Conservation (phyloP, 2,113 vertebrate genomes). For the Acrocephalus arundinaceus region DNA sequence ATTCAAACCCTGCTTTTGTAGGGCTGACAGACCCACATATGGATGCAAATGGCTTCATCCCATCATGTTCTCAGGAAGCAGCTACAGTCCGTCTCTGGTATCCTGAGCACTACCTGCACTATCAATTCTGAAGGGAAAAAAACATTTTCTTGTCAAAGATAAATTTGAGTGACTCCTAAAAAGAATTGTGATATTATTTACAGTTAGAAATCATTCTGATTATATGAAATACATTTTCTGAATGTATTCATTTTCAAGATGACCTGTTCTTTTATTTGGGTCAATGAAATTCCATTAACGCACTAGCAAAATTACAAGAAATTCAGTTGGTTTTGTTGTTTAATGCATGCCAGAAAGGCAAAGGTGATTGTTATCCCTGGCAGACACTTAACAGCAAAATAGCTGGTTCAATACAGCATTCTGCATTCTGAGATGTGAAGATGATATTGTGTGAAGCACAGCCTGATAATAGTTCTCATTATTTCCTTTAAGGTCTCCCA, state of each 20-base stretch:
- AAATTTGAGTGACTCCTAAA: not conserved
- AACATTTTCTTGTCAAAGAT: not conserved
- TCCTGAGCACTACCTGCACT: not conserved
- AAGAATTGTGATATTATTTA: not conserved
- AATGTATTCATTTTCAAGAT: not conserved
- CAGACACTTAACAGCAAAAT: not conserved
- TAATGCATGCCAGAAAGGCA: not conserved
- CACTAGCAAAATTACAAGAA: not conserved
- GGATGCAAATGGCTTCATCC: not conserved
- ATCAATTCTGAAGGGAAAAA: not conserved
- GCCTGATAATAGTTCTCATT: not conserved
- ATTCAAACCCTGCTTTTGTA: not conserved
- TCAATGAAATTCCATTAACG: not conserved
- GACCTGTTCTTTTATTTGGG: not conserved
- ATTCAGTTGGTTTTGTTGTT: not conserved
- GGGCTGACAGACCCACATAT: not conserved
- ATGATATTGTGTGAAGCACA: not conserved
- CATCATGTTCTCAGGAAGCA: accelerated
- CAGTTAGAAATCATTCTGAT: not conserved
- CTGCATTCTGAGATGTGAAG: not conserved
- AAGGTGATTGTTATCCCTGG: not conserved
- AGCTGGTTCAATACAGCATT: not conserved
- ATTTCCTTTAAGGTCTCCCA: not conserved
- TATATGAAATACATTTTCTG: not conserved
- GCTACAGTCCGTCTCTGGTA: not conserved